Conservation (phyloP, 1,140 invertebrate genomes). For the Drosophila athabasca region DNA sequence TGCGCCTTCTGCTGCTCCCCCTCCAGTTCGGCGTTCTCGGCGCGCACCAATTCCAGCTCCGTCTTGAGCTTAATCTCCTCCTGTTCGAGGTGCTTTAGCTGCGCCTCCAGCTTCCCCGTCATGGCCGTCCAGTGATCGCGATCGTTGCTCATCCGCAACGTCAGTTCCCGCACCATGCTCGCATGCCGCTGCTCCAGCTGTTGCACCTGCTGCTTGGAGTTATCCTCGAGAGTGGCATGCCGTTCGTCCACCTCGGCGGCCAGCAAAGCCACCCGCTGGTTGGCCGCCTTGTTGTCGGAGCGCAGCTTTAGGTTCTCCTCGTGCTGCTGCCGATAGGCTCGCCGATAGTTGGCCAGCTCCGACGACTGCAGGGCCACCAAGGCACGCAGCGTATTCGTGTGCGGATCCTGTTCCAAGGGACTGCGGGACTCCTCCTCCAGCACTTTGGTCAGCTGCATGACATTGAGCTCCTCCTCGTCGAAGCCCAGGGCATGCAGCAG, state of each 20-base stretch:
- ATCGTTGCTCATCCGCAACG: constrained; percentile 87
- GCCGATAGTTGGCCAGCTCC: constrained; percentile 86
- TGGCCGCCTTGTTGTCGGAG: constrained; percentile 91
- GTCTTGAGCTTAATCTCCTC: constrained; percentile 87
- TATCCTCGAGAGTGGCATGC: constrained; percentile 90
- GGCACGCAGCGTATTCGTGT: constrained; percentile 84
- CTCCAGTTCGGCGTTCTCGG: constrained; percentile 78
- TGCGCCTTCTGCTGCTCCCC: constrained; percentile 75
- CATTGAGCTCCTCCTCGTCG: constrained; percentile 86
- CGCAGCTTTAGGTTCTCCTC: constrained; percentile 91
- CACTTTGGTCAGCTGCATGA: constrained; percentile 88
- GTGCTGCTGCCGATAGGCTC: constrained; percentile 87
- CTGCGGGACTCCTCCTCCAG: constrained; percentile 88
- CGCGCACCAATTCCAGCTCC: constrained; percentile 84
- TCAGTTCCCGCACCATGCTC: constrained; percentile 89
- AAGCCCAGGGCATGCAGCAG: constrained; percentile 90
- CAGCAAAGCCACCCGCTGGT: constrained; percentile 89
- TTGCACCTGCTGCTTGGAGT: constrained; percentile 86
- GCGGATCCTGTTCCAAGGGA: constrained; percentile 56
- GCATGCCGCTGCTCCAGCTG: constrained; percentile 90
- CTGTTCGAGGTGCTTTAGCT: constrained; percentile 85
- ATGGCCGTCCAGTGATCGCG: constrained; percentile 87
- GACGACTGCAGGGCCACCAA: constrained; percentile 86
- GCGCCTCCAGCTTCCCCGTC: constrained; percentile 85
- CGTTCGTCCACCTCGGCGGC: constrained; percentile 96